These are phyloP conservation scores for Neoarius graeffei DNA, from an alignment of 2,113 vertebrate species.

Conservation along the genomic window DNA sequence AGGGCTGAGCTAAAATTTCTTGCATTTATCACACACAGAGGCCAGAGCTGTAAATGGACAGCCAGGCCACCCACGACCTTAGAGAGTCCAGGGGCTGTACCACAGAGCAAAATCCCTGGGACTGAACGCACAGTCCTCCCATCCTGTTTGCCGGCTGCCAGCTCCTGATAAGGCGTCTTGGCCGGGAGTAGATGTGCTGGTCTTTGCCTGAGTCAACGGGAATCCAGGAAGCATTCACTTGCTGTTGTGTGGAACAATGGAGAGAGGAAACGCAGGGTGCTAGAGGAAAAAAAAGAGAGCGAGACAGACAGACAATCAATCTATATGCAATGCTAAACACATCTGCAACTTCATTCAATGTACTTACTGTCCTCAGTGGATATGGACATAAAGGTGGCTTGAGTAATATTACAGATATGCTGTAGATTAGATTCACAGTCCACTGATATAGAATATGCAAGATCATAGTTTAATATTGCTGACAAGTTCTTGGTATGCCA, in stretches of 20 bases:
- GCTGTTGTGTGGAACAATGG: conserved; percentile 65
- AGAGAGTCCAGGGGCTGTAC: conserved; percentile 32
- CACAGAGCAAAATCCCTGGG: conserved; percentile 29
- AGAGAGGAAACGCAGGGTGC: conserved; percentile 49
- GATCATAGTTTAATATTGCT: not conserved
- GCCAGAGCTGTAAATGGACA: conserved; percentile 41
- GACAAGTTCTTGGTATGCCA: not conserved
- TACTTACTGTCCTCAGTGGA: not conserved
- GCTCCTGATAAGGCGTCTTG: conserved; percentile 72
- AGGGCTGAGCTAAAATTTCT: conserved; percentile 35
- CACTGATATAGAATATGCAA: not conserved
- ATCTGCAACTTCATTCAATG: conserved; percentile 17
- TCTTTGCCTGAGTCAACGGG: conserved; percentile 65
- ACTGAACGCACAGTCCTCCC: conserved; percentile 33
- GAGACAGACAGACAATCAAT: not conserved
- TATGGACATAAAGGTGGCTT: not conserved
- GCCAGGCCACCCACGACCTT: conserved; percentile 14
- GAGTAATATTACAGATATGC: not conserved
- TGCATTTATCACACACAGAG: conserved; percentile 38
- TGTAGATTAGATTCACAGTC: not conserved
- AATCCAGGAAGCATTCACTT: conserved; percentile 68
- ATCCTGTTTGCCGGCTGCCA: conserved; percentile 72
- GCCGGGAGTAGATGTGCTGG: conserved; percentile 62
- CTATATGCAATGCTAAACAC: not conserved
- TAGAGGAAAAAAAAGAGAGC: conserved; percentile 42